Base-by-base conservation (phyloP, 2,888 invertebrate genomes). In the Cyrtodaria siliqua region DNA sequence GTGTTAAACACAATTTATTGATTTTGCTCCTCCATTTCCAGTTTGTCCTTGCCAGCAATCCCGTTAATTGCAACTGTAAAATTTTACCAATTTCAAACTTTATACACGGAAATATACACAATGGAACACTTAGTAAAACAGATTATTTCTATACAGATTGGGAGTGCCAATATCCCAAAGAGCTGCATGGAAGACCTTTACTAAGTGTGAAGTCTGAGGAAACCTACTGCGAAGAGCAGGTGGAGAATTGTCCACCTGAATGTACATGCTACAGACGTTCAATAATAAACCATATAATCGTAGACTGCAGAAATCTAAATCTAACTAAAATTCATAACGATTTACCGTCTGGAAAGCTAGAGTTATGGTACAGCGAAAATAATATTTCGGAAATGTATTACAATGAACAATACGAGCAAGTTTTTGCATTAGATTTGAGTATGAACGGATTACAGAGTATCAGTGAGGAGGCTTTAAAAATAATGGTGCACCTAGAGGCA, bases 351-450 rank as follows among this genome's bases (percentile, higher is more conserved):
- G 81, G 79, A 12, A 42, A 18, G 6, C 29, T 85, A 16, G 85
- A 85, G 60, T 42, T 85, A 1, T 82, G 82, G 83, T 79, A 83
- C 44, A 64, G 79, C 14, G 57, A 61, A n/a, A 85, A 85, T 47
- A 82, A 80, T 42, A 80, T 85, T 3, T 68, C 78, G n/a, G 12
- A 4, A 16, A n/a, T 72, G 20, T 16, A 8, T 6, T 9, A n/a
- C 0, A 3, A 44, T 14, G 16, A 24, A 52, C n/a, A 24, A 18
- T 9, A 52, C 8, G 57, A 59, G 29, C 55, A 20, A n/a, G 59
- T 66, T 2, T 2, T 52, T 2, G 38, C 12, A 16, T 23, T 72
- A 9, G 72, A 72, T 60, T 20, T 72, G 0, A 72, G 72, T 6
- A 18, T 6, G 8, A 44, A 16, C 44, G 16, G 44, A 44, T 16